These are phyloP conservation scores for Anhinga anhinga DNA, from an alignment of 2,113 vertebrate genomes.

Conservation along the genomic window DNA sequence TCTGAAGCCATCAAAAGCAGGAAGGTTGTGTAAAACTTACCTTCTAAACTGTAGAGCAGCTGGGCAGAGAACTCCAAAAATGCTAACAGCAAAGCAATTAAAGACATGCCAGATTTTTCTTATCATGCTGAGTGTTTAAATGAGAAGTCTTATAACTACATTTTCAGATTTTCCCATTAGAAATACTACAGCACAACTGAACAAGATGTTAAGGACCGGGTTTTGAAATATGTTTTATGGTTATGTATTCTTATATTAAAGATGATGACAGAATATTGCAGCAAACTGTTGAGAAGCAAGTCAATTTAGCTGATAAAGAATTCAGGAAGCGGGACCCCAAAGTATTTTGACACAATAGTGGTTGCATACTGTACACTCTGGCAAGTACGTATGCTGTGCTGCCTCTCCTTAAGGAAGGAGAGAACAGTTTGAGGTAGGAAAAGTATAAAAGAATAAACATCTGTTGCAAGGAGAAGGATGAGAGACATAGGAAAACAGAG, in stretches of 20 bases:
- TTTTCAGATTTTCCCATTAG: background rate
- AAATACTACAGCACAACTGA: background rate
- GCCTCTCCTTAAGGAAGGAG: background rate
- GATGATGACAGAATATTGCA: background rate
- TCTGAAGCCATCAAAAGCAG: background rate
- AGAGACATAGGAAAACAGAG: background rate
- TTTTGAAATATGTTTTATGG: background rate
- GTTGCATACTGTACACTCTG: background rate
- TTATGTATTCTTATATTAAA: background rate
- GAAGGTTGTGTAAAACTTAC: background rate
- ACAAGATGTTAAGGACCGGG: background rate
- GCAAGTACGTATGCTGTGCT: rapidly evolving
- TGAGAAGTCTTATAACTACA: background rate
- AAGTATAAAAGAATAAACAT: background rate
- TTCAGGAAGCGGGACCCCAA: background rate
- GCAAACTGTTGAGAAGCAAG: background rate
- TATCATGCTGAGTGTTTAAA: background rate
- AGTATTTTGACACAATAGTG: background rate
- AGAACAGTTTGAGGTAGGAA: background rate
- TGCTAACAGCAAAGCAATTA: background rate
- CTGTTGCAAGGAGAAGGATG: background rate
- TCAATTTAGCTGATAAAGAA: background rate
- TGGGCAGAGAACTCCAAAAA: background rate
- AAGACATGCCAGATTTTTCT: background rate
- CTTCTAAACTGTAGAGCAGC: background rate